Evolutionary conservation across 64 coral and sea anemone genomes (phyloP).

Genomic region (Acropora yongei): DNA sequence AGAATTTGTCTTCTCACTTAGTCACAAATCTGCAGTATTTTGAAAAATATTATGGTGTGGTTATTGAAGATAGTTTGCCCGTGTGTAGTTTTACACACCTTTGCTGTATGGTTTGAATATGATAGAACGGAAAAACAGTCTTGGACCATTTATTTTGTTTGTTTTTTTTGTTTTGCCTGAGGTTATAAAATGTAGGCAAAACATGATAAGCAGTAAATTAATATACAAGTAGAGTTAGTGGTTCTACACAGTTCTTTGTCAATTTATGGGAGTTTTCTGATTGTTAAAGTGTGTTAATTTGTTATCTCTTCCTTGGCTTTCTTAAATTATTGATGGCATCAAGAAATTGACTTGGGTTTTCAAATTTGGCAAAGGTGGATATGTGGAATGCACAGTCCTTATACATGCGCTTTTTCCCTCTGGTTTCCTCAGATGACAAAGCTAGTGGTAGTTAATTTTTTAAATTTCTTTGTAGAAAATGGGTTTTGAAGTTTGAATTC

Average conservation of each 20-base stretch:
- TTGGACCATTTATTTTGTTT: no score
- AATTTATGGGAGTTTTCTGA: neutral
- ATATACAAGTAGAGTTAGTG: no score
- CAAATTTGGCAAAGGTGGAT: slow-evolving; percentile 27
- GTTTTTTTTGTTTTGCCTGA: no score
- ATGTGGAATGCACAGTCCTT: slow-evolving; percentile 45
- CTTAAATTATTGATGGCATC: slow-evolving; percentile 20
- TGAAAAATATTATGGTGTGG: neutral
- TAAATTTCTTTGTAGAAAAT: neutral
- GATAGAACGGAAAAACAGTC: no score
- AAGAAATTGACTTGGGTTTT: slow-evolving; percentile 32
- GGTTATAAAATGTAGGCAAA: no score
- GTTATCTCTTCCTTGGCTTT: slow-evolving; percentile 32
- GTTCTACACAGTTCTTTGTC: neutral
- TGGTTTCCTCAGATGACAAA: slow-evolving; percentile 35
- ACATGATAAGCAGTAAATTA: no score
- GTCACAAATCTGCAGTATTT: neutral
- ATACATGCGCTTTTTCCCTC: slow-evolving; percentile 27
- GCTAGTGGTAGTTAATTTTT: slow-evolving; percentile 28
- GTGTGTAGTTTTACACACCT: no score
- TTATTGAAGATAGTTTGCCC: no score
- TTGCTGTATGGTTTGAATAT: no score
- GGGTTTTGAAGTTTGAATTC: neutral
- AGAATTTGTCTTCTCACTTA: neutral
- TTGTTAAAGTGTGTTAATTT: neutral